A percentile compares a stretch with the other conserved stretches of the same genome.
Conservation (phyloP, 1,140 invertebrate species). For the Dinoponera quadriceps region DNA sequence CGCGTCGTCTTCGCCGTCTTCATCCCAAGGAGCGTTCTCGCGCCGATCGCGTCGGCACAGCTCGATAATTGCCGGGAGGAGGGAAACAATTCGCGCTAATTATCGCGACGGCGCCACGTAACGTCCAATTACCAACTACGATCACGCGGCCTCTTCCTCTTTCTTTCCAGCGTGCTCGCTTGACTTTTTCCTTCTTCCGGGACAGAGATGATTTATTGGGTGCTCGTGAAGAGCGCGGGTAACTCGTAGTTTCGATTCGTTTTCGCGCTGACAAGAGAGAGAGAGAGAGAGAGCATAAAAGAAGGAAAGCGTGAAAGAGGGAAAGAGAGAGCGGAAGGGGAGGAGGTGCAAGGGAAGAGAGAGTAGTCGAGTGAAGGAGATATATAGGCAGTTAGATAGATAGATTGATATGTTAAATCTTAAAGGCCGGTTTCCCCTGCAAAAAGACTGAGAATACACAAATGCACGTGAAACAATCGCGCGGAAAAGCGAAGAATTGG, state of each 20-base stretch:
- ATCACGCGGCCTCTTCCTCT: background rate
- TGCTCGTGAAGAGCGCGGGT: constrained; percentile 12
- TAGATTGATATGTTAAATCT: constrained; percentile 51
- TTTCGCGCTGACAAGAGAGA: background rate
- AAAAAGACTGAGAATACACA: background rate
- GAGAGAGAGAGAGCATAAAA: background rate
- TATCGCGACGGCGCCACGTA: constrained; percentile 68
- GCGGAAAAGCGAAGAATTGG: constrained; percentile 3
- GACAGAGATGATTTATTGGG: constrained; percentile 51
- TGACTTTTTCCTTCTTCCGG: constrained; percentile 18
- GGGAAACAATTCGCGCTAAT: constrained; percentile 76
- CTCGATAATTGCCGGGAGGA: constrained; percentile 69
- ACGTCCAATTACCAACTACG: constrained; percentile 73
- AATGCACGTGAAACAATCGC: constrained; percentile 11
- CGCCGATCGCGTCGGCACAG: background rate
- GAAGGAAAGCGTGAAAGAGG: background rate
- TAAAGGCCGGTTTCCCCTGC: background rate
- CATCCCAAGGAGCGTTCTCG: background rate
- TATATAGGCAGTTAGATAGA: constrained; percentile 39
- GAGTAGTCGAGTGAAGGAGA: background rate
- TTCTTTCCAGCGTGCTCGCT: background rate
- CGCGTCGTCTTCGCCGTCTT: too few species aligned
- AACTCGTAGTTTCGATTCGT: constrained; percentile 36
- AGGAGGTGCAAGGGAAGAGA: background rate
- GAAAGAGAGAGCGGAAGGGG: constrained; percentile 1